A percentile compares a stretch with the other conserved stretches of the same genome.
Conservation (phyloP, 37 sponge, comb jelly and placozoan genomes). For the Eunapius fragilis region DNA sequence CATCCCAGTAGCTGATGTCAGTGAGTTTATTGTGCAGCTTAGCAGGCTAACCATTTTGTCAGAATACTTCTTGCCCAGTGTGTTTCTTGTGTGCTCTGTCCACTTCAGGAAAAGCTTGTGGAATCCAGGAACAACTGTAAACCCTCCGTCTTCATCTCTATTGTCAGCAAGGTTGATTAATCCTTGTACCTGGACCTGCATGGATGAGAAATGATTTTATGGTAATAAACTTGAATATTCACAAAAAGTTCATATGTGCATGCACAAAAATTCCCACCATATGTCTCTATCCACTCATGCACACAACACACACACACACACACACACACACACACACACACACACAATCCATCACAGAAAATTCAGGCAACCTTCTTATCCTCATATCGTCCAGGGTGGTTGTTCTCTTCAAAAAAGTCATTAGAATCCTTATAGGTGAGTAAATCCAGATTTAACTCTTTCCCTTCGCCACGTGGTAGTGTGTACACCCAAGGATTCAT, state of each 20-base stretch:
- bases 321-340: too few species aligned
- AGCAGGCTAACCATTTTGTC: background rate
- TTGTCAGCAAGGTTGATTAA: background rate
- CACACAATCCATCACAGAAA: too few species aligned
- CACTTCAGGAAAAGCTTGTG: background rate
- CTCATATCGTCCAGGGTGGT: background rate
- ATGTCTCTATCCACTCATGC: too few species aligned
- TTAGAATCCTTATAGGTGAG: slow-evolving; percentile 46
- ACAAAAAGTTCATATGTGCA: too few species aligned
- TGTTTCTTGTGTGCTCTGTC: background rate
- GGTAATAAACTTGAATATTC: too few species aligned
- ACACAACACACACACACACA: too few species aligned
- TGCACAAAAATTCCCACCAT: too few species aligned
- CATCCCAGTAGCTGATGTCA: too few species aligned
- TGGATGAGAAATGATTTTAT: too few species aligned
- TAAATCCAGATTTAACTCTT: slow-evolving; percentile 42
- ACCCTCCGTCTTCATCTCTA: background rate
- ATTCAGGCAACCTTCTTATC: background rate
- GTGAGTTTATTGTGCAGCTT: too few species aligned
- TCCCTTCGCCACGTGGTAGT: slow-evolving; percentile 43
- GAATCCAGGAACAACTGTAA: background rate
- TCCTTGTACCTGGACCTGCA: background rate
- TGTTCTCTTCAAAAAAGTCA: background rate
- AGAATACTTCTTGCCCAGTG: background rate
- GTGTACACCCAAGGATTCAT: slow-evolving; percentile 45